Evolutionary conservation across 2,113 vertebrate genomes (phyloP).

Genomic region (Xiphorhynchus elegans): DNA sequence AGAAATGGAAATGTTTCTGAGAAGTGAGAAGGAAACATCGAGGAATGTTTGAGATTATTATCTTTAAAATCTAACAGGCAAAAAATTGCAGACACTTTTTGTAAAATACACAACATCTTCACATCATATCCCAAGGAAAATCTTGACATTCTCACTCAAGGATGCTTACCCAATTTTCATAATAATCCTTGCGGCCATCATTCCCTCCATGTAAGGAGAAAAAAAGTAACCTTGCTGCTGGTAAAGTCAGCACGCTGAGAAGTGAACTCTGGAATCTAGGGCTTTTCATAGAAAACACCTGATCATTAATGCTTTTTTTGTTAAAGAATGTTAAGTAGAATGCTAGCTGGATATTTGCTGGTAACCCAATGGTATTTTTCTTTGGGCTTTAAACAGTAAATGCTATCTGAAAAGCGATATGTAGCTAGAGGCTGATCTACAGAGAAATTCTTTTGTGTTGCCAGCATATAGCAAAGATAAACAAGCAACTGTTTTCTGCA

Average conservation of each 20-base stretch:
- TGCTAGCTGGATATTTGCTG: neutral
- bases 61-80: neutral
- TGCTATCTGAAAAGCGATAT: neutral
- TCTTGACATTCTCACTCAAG: neutral
- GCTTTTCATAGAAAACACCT: neutral
- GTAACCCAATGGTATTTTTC: neutral
- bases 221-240: neutral
- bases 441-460: neutral
- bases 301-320: neutral
- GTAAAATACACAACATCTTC: neutral
- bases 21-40: neutral
- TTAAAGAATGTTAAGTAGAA: neutral
- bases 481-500: neutral
- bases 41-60: neutral
- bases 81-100: neutral
- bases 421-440: neutral
- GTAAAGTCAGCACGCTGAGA: neutral
- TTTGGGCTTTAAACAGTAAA: neutral
- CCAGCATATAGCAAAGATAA: neutral
- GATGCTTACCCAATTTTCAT: neutral
- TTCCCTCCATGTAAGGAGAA: neutral
- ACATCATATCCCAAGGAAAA: neutral
- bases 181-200: neutral
- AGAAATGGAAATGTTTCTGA: neutral
- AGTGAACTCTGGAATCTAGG: neutral